Evolutionary conservation across 2,113 vertebrate genomes (phyloP).

Genomic region (Gambusia affinis): DNA sequence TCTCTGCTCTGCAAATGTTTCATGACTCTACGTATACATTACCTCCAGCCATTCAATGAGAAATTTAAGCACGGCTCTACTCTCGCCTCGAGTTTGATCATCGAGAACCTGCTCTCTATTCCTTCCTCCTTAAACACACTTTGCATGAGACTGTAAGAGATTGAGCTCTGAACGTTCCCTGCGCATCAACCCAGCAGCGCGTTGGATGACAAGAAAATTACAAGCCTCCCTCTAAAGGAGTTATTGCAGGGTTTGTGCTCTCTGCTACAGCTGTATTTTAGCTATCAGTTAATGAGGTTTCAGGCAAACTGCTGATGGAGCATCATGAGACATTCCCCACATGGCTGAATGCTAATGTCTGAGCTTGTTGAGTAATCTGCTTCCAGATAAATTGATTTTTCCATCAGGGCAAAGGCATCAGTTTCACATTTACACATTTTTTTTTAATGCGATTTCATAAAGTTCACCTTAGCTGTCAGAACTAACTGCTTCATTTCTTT

Average conservation of each 20-base stretch:
- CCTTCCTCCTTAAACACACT: constrained; percentile 45
- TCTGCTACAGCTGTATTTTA: constrained; percentile 3
- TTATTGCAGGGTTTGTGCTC: constrained; percentile 23
- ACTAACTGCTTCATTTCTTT: background rate
- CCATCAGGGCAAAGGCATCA: constrained; percentile 30
- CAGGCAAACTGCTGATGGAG: constrained; percentile 36
- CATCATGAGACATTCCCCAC: constrained; percentile 19
- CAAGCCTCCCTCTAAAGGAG: constrained; percentile 14
- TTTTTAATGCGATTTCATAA: constrained; percentile 48
- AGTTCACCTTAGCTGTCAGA: constrained; percentile 35
- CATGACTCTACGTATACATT: constrained; percentile 62
- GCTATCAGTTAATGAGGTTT: constrained; percentile 43
- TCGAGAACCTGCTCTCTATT: constrained; percentile 32
- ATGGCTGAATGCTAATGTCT: constrained; percentile 14
- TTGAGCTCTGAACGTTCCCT: constrained; percentile 32
- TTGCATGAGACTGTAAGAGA: constrained; percentile 30
- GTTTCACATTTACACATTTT: constrained; percentile 48
- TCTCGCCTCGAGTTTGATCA: constrained; percentile 48
- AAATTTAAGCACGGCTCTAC: constrained; percentile 16
- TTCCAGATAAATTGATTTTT: constrained; percentile 30
- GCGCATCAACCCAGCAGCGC: constrained; percentile 35
- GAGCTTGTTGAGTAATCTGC: constrained; percentile 12
- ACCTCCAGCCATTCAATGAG: constrained; percentile 23
- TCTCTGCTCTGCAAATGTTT: constrained; percentile 42
- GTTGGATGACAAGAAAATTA: constrained; percentile 47